These are phyloP conservation scores for Camelus dromedarius DNA, from an alignment of 2,113 vertebrate genomes.

Conservation along the genomic window DNA sequence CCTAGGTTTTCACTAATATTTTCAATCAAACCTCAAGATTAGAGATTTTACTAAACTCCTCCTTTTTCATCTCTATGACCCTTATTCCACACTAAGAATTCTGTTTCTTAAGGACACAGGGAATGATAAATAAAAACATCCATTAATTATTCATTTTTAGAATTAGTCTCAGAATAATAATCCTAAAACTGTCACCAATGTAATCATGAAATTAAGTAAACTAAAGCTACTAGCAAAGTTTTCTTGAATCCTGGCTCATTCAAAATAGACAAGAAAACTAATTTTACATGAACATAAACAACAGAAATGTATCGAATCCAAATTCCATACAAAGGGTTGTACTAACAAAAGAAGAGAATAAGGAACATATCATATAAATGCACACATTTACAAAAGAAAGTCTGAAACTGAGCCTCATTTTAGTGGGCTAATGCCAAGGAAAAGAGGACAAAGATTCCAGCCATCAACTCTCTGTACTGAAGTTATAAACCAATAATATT, in stretches of 20 bases:
- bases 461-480: background rate
- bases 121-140: background rate
- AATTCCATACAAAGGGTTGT: background rate
- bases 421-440: background rate
- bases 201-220: slow-evolving; percentile 26
- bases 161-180: background rate
- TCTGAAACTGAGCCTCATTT: background rate
- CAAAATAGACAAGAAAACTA: background rate
- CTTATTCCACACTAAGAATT: background rate
- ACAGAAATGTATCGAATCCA: background rate
- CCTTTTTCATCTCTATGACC: background rate
- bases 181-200: background rate
- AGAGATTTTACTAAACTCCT: background rate
- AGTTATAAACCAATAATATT: background rate
- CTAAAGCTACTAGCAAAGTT: background rate
- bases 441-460: background rate
- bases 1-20: background rate
- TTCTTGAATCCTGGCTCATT: background rate
- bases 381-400: background rate
- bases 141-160: background rate
- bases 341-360: background rate
- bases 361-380: background rate
- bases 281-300: slow-evolving; percentile 28
- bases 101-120: background rate
- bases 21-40: background rate